phyloP scores from a whole-genome alignment of 92 coral and sea anemone species.

The Siderastrea siderea region DNA sequence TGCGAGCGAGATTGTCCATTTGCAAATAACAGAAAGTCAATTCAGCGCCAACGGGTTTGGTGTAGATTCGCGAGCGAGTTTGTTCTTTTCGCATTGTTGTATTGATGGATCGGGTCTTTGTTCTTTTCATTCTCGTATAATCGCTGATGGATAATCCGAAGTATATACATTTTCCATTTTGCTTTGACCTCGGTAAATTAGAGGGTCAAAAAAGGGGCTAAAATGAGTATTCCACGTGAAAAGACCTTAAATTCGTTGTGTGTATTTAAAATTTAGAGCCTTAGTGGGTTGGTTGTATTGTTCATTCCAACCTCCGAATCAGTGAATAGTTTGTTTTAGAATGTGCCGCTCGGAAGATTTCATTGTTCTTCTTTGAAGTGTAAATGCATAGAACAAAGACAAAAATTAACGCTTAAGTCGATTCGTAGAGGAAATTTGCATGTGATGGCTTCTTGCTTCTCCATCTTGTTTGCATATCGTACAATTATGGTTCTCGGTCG shows the following conservation, averaged over 20 bases:
- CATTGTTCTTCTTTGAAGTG: slow-evolving; percentile 64
- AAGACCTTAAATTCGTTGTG: background rate
- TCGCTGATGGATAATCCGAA: slow-evolving; percentile 42
- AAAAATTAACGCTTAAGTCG: slow-evolving; percentile 54
- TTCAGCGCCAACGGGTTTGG: background rate
- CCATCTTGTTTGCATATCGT: slow-evolving; percentile 32
- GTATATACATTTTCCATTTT: slow-evolving; percentile 71
- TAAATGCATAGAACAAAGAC: slow-evolving; percentile 62
- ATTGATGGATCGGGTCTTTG: slow-evolving; percentile 20
- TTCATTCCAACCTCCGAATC: slow-evolving; percentile 40
- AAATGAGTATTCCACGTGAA: slow-evolving; percentile 23
- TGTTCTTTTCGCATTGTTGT: slow-evolving; percentile 42
- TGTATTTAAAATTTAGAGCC: slow-evolving; percentile 45
- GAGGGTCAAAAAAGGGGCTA: slow-evolving; percentile 61
- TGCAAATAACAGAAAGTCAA: background rate
- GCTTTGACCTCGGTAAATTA: slow-evolving; percentile 78
- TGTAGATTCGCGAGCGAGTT: slow-evolving; percentile 5
- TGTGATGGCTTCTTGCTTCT: slow-evolving; percentile 32
- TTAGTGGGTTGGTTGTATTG: slow-evolving; percentile 32
- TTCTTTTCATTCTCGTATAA: slow-evolving; percentile 43
- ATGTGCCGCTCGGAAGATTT: slow-evolving; percentile 63
- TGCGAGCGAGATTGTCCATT: slow-evolving; percentile 28
- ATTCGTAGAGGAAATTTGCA: slow-evolving; percentile 41
- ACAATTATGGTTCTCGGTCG: background rate
- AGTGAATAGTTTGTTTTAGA: slow-evolving; percentile 65